Base-by-base conservation (phyloP, 2,888 invertebrate genomes). In the Hypolimnas misippus region DNA sequence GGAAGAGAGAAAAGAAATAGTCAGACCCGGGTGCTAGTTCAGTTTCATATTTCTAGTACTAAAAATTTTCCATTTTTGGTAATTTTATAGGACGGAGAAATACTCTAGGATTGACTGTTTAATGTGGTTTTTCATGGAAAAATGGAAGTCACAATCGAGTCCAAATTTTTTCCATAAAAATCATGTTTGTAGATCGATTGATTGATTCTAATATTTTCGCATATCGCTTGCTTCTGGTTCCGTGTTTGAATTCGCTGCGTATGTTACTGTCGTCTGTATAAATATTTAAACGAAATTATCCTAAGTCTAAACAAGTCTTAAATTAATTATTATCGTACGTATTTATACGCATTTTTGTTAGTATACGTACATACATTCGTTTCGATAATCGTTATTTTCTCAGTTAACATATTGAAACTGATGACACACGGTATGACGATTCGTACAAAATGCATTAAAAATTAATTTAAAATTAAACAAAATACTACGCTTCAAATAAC, bases 371-470 rank as follows among this genome's bases (percentile, higher is more conserved):
- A 40, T 14, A n/a, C n/a, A 4, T 38, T n/a, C 35, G 33, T 2
- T 33, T 33, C 33, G 5, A 33, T 40, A n/a, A 25, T 56, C 51
- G 25, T 12, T 53, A n/a, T 46, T 53, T 49, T 31, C 52, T 25
- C 46, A 16, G 56, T 57, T 56, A 46, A 16, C 10, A 57, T 40
- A 53, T 61, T 56, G 17, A 51, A 56, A 61, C 61, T 56, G 55
- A 61, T 31, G 29, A 42, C 1, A 21, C 17, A 21, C 14, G 7
- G 25, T 25, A 5, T 25, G 25, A 25, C 25, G 6, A 14, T 40
- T 40, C 40, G 40, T 46, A 44, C 44, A 44, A 19, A 44, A 44
- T 44, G 16, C 44, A 16, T 19, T 44, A 8, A 19, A 44, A 19
- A 44, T 44, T 44, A 44, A 44, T 10, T 2, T 8, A 19, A 44